Base-by-base conservation (phyloP, 2,113 vertebrate genomes). In the Neolamprologus fasciatus region DNA sequence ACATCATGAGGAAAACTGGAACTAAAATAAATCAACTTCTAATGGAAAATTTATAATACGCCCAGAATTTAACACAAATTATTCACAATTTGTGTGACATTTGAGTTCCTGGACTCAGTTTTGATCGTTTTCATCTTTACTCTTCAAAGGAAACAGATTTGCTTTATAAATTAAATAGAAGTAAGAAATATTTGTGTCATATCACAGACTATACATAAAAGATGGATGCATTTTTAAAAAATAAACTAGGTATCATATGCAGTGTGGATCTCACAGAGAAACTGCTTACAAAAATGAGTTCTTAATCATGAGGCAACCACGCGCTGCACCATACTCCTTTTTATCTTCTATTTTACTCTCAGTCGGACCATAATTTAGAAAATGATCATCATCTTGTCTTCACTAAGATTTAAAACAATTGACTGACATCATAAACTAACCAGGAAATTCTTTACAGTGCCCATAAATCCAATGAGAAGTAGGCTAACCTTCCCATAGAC, bases 61-160 rank as follows among this genome's bases (percentile, higher is more conserved):
- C n/a, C 66, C 0, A 23, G 66, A 71, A 40, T 9, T 71, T 3
- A 42, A 42, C n/a, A 71, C 35, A 8, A 68, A 42, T 71, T 71
- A 71, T 71, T 71, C n/a, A 71, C 33, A 40, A 40, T 68, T 71
- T 42, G n/a, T 42, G n/a, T 71, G 5, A 21, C 19, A 2, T 66
- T 45, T 73, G 66, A 6, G n/a, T 2, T 42, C 8, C 66, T 73
- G 21, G 37, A 16, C 66, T 73, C 1, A 6, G 1, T 45, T 45
- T 73, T 0, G 21, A 73, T 17, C n/a, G 0, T 45, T 45, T 73
- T 26, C 13, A 0, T 45, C 13, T 42, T 0, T 45, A 23, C 12
- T 10, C 2, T 71, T 71, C 37, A 73, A 26, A 73, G 21, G 12
- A 45, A 73, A 73, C 35, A 14, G 12, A 71, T 71, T 71, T 23